A percentile compares a stretch with the other conserved stretches of the same genome.
These are phyloP conservation scores for Pangasianodon gigas DNA, from an alignment of 2,113 vertebrate genomes.

Conservation along the genomic window DNA sequence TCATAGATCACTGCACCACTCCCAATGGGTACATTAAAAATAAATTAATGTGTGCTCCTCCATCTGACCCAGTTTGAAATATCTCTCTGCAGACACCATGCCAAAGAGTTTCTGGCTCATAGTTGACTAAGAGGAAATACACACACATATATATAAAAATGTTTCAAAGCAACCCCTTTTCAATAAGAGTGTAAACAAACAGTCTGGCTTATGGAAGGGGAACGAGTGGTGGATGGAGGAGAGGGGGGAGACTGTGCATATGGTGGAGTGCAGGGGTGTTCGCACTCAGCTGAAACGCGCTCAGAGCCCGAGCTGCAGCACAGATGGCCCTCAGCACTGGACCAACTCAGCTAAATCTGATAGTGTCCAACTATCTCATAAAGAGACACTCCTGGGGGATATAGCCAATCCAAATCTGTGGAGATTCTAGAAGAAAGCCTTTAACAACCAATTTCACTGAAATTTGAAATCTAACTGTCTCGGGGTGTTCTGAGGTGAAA, in stretches of 20 bases:
- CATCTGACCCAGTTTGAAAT: constrained; percentile 70
- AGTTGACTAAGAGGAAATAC: constrained; percentile 31
- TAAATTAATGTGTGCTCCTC: constrained; percentile 68
- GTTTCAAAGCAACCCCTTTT: constrained; percentile 54
- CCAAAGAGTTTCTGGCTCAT: constrained; percentile 62
- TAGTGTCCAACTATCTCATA: constrained; percentile 40
- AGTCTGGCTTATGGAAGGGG: constrained; percentile 31
- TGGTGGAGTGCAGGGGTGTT: constrained; percentile 47
- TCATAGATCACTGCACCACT: constrained; percentile 62
- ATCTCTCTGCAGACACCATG: constrained; percentile 62
- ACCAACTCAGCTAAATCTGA: constrained; percentile 57
- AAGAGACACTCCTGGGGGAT: constrained; percentile 28
- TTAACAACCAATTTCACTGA: not conserved
- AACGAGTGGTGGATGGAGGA: constrained; percentile 6
- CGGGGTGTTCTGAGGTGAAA: not conserved
- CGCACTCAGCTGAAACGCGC: constrained; percentile 50
- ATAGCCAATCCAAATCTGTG: constrained; percentile 4
- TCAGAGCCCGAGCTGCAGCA: constrained; percentile 48
- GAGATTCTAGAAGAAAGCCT: not conserved
- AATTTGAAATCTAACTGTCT: not conserved
- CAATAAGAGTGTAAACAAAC: constrained; percentile 46
- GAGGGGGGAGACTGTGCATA: constrained; percentile 37
- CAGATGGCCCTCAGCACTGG: constrained; percentile 68
- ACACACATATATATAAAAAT: not conserved
- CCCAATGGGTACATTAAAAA: constrained; percentile 72